A percentile compares a stretch with the other conserved stretches of the same genome.
Evolutionary conservation across 2,797 vertebrate genomes (phyloP).

Genomic region (Odontamblyopus rebecca): DNA sequence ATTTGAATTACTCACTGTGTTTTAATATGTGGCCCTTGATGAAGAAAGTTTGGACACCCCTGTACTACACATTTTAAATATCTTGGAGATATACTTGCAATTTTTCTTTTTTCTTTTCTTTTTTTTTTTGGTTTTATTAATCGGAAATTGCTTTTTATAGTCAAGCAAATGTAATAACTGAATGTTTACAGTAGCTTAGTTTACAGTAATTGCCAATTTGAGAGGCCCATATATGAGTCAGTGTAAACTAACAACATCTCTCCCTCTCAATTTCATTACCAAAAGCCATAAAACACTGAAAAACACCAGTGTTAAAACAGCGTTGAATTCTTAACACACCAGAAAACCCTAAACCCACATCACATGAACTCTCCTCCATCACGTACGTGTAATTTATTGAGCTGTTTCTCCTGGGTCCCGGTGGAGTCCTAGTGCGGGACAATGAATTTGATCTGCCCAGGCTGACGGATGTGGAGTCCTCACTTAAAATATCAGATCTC

Average conservation of each 20-base stretch:
- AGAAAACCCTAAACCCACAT: background rate
- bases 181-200: background rate
- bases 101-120: too few species aligned
- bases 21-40: too few species aligned
- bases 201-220: background rate
- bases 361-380: constrained; percentile 11
- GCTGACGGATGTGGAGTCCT: constrained; percentile 27
- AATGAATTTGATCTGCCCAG: constrained; percentile 45
- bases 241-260: background rate
- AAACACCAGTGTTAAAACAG: too few species aligned
- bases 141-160: too few species aligned
- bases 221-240: background rate
- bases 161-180: too few species aligned
- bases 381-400: constrained; percentile 30
- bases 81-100: too few species aligned
- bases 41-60: too few species aligned
- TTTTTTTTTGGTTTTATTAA: too few species aligned
- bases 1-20: too few species aligned
- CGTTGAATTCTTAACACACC: too few species aligned
- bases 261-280: too few species aligned
- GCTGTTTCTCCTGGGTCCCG: constrained; percentile 38
- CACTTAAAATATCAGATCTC: constrained; percentile 34
- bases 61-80: background rate
- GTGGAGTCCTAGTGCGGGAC: constrained; percentile 26
- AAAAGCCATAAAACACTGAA: too few species aligned